Percentiles rank a stretch among this genome's conserved stretches.
These are phyloP conservation scores for Mesaphorura yosii DNA, from an alignment of 1,140 invertebrate species.

Conservation along the genomic window DNA sequence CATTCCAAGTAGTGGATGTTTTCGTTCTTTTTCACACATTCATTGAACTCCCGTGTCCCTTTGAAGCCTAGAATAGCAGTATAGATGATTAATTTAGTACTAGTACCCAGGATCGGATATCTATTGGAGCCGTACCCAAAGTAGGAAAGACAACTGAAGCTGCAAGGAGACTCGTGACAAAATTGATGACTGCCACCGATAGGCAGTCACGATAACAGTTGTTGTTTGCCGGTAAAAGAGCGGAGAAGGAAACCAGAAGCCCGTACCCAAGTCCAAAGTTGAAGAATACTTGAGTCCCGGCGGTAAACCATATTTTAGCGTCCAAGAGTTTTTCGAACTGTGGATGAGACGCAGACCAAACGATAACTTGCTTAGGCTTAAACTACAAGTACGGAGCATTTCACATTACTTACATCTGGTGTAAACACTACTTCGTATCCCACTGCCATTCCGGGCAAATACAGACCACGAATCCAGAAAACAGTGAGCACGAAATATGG, in stretches of 20 bases:
- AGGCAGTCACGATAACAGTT: constrained; percentile 55
- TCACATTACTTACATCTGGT: constrained; percentile 51
- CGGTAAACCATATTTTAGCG: constrained; percentile 85
- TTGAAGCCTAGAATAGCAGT: not conserved
- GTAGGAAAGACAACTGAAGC: constrained; percentile 95
- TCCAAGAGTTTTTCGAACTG: constrained; percentile 53
- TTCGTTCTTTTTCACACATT: no score
- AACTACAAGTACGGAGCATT: no score
- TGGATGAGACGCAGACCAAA: no score
- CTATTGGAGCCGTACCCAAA: no score
- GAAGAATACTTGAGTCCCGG: constrained; percentile 92
- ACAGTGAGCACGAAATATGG: constrained; percentile 89
- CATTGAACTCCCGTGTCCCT: not conserved
- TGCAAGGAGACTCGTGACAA: constrained; percentile 91
- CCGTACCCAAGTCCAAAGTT: constrained; percentile 89
- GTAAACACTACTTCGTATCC: constrained; percentile 80
- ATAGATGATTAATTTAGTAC: no score
- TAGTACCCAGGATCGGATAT: no score
- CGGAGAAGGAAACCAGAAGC: constrained; percentile 84
- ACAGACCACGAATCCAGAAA: constrained; percentile 86
- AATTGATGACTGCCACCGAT: constrained; percentile 85
- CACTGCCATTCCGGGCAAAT: constrained; percentile 74
- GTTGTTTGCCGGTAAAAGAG: constrained; percentile 90
- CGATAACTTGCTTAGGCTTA: no score
- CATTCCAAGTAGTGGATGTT: no score